These are phyloP conservation scores for Odontesthes bonariensis DNA, from an alignment of 2,113 vertebrate genomes.

Conservation along the genomic window DNA sequence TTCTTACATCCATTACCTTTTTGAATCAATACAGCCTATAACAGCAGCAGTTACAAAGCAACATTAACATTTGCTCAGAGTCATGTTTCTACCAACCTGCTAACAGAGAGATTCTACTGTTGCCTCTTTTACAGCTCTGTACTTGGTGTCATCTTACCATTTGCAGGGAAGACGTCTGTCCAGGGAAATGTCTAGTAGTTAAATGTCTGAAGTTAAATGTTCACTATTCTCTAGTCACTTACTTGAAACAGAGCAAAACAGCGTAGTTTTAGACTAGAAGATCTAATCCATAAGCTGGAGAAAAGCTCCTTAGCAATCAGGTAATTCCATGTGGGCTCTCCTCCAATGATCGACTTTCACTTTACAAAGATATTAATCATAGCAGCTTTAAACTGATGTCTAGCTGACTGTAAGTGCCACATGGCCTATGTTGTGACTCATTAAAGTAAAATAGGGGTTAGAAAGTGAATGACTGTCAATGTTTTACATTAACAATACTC, in stretches of 20 bases:
- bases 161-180: too few species aligned
- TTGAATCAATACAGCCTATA: not conserved
- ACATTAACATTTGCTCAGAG: too few species aligned
- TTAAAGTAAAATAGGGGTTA: constrained; percentile 5
- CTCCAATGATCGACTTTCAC: not conserved
- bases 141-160: too few species aligned
- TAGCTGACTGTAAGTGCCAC: constrained; percentile 15
- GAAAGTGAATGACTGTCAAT: constrained; percentile 10
- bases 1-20: not conserved
- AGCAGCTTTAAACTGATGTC: constrained; percentile 18
- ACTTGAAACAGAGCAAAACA: not conserved
- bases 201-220: too few species aligned
- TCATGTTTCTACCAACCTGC: too few species aligned
- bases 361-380: constrained; percentile 17
- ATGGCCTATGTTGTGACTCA: constrained; percentile 9
- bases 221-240: not conserved
- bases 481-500: constrained; percentile 13
- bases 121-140: too few species aligned
- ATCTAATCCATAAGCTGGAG: not conserved
- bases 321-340: too few species aligned
- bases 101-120: too few species aligned
- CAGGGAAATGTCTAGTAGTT: too few species aligned
- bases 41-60: too few species aligned
- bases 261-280: not conserved
- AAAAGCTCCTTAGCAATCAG: not conserved